A percentile compares a stretch with the other conserved stretches of the same genome.
Conservation (phyloP, 2,888 invertebrate species). For the Lottia gigantea region DNA sequence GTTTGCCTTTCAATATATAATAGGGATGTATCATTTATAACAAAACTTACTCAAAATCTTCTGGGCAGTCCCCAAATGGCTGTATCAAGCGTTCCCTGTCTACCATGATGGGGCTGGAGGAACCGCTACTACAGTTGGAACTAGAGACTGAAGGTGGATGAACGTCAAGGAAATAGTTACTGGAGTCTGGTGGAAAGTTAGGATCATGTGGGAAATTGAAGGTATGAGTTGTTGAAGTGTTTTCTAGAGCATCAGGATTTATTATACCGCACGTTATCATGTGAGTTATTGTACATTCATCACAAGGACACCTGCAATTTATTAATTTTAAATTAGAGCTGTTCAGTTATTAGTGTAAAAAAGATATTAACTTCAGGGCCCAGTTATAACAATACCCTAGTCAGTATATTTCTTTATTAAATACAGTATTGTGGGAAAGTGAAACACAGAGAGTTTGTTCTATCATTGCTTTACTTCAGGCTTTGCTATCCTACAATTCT, state of each 20-base stretch:
- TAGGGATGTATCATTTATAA: too few species aligned
- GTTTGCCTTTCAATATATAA: too few species aligned
- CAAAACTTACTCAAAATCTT: conserved; percentile 32
- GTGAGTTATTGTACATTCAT: conserved; percentile 68
- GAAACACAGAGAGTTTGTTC: too few species aligned
- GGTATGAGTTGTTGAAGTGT: conserved; percentile 36
- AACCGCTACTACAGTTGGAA: conserved; percentile 63
- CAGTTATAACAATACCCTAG: too few species aligned
- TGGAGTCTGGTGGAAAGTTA: conserved; percentile 55
- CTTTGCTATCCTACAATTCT: too few species aligned
- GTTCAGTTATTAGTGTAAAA: too few species aligned
- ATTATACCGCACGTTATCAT: conserved; percentile 68
- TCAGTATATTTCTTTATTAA: too few species aligned
- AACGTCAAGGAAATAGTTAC: conserved; percentile 62
- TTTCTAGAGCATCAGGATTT: conserved; percentile 60
- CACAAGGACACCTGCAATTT: conserved; percentile 66
- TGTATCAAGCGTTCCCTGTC: conserved; percentile 33
- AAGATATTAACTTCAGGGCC: too few species aligned
- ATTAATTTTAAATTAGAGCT: too few species aligned
- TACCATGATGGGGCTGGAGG: conserved; percentile 61
- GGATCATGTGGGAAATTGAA: conserved; percentile 53
- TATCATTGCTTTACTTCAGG: too few species aligned
- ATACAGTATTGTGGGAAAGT: too few species aligned
- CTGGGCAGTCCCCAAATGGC: conserved; percentile 25
- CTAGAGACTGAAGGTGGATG: conserved; percentile 67